phyloP scores from a whole-genome alignment of 2,113 vertebrate species.

The Rostratula benghalensis region DNA sequence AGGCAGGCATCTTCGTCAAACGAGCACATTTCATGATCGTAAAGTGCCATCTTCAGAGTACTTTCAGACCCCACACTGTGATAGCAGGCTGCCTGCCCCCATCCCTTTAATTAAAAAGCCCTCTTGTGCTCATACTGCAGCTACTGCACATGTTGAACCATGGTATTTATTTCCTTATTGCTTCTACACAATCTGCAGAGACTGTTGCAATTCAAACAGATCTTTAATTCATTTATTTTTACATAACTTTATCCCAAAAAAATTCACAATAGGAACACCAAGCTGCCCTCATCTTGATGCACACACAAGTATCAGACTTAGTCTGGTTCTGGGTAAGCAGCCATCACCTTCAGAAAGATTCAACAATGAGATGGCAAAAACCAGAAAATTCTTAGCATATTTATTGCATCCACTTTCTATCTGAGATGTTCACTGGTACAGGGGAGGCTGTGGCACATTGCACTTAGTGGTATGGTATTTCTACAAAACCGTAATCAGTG shows the following conservation, averaged over 20 bases:
- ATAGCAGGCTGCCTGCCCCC: background rate
- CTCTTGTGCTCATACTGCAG: background rate
- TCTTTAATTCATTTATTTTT: conserved; percentile 2
- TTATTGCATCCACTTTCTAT: background rate
- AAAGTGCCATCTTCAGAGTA: conserved; percentile 6
- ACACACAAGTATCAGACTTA: background rate
- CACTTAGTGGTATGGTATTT: background rate
- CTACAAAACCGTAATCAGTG: background rate
- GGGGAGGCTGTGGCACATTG: background rate
- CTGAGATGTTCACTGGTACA: background rate
- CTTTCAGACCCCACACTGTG: background rate
- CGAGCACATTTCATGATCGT: background rate
- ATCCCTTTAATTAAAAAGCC: conserved; percentile 32
- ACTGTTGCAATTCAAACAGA: background rate
- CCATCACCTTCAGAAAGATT: background rate
- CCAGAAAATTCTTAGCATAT: background rate
- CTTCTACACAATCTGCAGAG: background rate
- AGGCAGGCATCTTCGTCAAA: background rate
- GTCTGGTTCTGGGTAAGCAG: background rate
- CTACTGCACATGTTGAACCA: background rate
- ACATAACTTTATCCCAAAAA: background rate
- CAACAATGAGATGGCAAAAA: background rate
- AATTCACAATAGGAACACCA: background rate
- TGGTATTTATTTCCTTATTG: conserved; percentile 11
- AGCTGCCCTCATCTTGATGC: background rate